These are phyloP conservation scores for Gallinago solitaria DNA, from an alignment of 2,797 vertebrate genomes.

Conservation along the genomic window DNA sequence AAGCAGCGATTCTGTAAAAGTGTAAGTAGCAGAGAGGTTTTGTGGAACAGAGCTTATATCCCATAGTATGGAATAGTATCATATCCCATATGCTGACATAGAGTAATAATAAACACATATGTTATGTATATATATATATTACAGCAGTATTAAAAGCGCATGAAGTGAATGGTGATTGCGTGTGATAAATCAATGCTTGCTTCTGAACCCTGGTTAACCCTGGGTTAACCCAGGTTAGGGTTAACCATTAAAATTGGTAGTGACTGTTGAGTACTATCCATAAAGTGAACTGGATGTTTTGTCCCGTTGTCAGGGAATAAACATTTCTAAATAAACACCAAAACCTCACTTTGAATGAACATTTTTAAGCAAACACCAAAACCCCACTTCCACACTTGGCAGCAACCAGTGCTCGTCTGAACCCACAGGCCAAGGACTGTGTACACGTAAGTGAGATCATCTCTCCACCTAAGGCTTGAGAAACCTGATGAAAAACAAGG, in stretches of 20 bases:
- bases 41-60: neutral
- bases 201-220: neutral
- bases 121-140: neutral
- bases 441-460: neutral
- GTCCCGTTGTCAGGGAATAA: neutral
- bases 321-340: neutral
- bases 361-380: neutral
- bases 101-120: neutral
- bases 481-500: neutral
- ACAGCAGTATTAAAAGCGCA: neutral
- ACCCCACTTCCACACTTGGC: neutral
- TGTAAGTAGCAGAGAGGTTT: neutral
- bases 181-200: neutral
- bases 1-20: neutral
- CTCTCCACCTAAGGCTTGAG: neutral
- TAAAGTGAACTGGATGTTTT: neutral
- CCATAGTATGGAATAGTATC: neutral
- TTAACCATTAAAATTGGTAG: neutral
- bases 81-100: neutral
- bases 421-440: neutral
- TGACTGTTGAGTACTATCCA: neutral
- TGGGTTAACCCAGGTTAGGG: no score
- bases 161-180: neutral
- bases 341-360: neutral
- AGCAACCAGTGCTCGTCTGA: neutral